These are phyloP conservation scores for Phenganax subtilis DNA, from an alignment of 92 coral and sea anemone genomes.

Conservation along the genomic window DNA sequence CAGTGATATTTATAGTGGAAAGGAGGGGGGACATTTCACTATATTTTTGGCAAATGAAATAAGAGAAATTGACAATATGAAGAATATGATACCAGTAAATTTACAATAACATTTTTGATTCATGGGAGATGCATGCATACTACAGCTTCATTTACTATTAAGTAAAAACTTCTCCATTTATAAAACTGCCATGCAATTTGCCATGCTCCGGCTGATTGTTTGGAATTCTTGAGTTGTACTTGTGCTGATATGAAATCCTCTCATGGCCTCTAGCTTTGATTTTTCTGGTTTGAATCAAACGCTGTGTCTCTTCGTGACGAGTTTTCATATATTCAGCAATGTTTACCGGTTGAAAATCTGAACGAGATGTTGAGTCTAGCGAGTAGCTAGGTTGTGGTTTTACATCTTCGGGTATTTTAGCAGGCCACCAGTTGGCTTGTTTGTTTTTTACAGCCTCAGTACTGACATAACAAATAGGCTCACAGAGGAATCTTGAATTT, in stretches of 20 bases:
- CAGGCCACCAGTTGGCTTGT: slow-evolving; percentile 83
- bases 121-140: background rate
- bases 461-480: slow-evolving; percentile 84
- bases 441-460: slow-evolving; percentile 49
- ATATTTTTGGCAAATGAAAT: no score
- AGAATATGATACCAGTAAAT: background rate
- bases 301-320: slow-evolving; percentile 35
- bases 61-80: no score
- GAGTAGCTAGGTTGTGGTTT: slow-evolving; percentile 60
- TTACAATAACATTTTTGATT: background rate
- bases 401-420: slow-evolving; percentile 56
- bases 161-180: slow-evolving; percentile 36
- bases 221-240: slow-evolving; percentile 83
- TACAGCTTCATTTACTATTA: background rate
- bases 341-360: slow-evolving; percentile 59
- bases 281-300: slow-evolving; percentile 31
- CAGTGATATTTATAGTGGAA: no score
- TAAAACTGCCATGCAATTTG: slow-evolving; percentile 89
- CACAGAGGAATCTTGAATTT: slow-evolving; percentile 80
- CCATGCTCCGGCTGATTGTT: slow-evolving; percentile 87
- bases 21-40: no score
- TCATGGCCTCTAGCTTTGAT: slow-evolving; percentile 55
- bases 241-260: slow-evolving; percentile 90
- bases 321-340: slow-evolving; percentile 27
- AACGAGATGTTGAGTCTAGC: slow-evolving; percentile 77